Percentiles rank a stretch among this genome's conserved stretches.
phyloP scores from a whole-genome alignment of 2,888 invertebrate genomes.

The Nemotelus pantherinus region DNA sequence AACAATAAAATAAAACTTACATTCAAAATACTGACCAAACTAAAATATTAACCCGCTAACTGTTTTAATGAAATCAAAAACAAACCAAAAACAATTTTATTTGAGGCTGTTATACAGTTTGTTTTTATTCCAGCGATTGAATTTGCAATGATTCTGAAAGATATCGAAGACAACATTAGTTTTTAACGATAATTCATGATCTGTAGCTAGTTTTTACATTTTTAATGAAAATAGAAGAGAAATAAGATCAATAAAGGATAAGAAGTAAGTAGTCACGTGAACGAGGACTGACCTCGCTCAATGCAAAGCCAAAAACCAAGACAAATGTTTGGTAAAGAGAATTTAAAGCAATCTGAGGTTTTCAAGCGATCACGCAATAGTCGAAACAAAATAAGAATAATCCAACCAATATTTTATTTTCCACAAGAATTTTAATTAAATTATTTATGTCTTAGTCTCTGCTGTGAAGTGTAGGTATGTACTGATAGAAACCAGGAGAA shows the following conservation, averaged over 20 bases:
- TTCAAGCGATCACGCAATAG: slow-evolving; percentile 31
- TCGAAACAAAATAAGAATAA: not conserved
- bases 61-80: slow-evolving; percentile 14
- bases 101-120: not conserved
- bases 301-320: not conserved
- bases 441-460: slow-evolving; percentile 1
- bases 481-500: not conserved
- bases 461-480: not conserved
- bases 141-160: not conserved
- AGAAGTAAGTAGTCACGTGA: not conserved
- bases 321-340: not conserved
- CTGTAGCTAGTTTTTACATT: slow-evolving; percentile 18
- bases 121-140: slow-evolving; percentile 16
- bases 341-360: slow-evolving; percentile 38
- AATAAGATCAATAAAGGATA: not conserved
- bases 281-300: not conserved
- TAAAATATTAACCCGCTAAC: slow-evolving; percentile 15
- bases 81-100: slow-evolving; percentile 17
- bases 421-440: slow-evolving; percentile 21
- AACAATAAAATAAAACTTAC: slow-evolving; percentile 11
- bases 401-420: no score
- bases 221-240: not conserved
- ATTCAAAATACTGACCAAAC: slow-evolving; percentile 28
- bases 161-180: not conserved
- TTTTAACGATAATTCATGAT: not conserved